A percentile compares a stretch with the other conserved stretches of the same genome.
These are phyloP conservation scores for Anthophora plumipes DNA, from an alignment of 2,888 invertebrate species.

Conservation along the genomic window DNA sequence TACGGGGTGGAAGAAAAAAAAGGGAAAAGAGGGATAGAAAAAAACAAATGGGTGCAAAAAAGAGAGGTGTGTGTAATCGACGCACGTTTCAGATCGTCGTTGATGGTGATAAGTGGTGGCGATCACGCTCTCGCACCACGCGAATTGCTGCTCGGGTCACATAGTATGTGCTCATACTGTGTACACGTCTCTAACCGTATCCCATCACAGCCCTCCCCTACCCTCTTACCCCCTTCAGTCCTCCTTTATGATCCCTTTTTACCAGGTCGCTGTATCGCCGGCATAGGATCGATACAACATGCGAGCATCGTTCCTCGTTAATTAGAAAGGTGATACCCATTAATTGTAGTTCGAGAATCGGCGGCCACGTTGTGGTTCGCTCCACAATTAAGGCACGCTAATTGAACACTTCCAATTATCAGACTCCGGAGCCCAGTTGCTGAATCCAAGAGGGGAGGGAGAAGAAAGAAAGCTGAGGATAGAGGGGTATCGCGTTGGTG, in stretches of 20 bases:
- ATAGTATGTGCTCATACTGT: background rate
- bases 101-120: conserved; percentile 47
- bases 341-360: conserved; percentile 80
- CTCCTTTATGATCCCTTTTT: conserved; percentile 51
- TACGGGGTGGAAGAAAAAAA: too few species aligned
- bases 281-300: conserved; percentile 65
- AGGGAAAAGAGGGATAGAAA: too few species aligned
- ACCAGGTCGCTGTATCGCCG: conserved; percentile 36
- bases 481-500: conserved; percentile 4
- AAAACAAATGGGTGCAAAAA: background rate
- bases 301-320: conserved; percentile 75
- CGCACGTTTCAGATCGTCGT: conserved; percentile 36
- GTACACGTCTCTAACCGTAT: conserved; percentile 19
- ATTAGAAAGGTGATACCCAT: conserved; percentile 81
- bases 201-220: background rate
- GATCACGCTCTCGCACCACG: conserved; percentile 33
- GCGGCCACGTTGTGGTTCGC: conserved; percentile 73
- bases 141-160: conserved; percentile 19
- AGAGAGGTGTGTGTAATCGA: conserved; percentile 47
- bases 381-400: conserved; percentile 80
- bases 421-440: conserved; percentile 42
- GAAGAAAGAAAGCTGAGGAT: conserved; percentile 28
- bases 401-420: conserved; percentile 82
- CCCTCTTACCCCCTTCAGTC: too few species aligned
- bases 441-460: background rate